phyloP scores from a whole-genome alignment of 2,113 vertebrate genomes.

The Ophiodon elongatus region DNA sequence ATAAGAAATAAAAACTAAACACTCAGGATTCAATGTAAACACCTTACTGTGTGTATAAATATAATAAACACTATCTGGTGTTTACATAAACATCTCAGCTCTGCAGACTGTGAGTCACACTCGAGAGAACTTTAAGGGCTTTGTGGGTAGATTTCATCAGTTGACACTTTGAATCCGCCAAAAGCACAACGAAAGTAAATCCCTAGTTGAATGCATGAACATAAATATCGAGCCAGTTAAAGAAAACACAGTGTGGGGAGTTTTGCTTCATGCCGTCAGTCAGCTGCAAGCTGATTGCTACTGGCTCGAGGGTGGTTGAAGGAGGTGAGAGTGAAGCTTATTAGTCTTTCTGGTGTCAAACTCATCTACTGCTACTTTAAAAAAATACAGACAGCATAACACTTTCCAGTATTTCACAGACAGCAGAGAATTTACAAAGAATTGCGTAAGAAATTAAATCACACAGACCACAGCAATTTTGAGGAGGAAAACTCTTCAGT shows the following conservation, averaged over 20 bases:
- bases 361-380: neutral
- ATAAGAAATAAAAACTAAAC: neutral
- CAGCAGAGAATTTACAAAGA: neutral
- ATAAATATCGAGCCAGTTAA: conserved; percentile 19
- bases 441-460: conserved; percentile 5
- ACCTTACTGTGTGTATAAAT: neutral
- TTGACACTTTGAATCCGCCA: conserved; percentile 29
- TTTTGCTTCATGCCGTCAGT: conserved; percentile 10
- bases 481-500: neutral
- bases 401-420: conserved; percentile 11
- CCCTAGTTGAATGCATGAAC: neutral
- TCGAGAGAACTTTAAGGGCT: neutral
- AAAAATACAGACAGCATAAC: neutral
- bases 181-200: conserved; percentile 19
- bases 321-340: neutral
- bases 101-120: conserved; percentile 19
- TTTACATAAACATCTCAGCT: conserved; percentile 19
- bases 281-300: neutral
- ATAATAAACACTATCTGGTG: neutral
- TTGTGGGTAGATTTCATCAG: conserved; percentile 24
- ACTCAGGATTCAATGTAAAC: neutral
- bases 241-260: neutral
- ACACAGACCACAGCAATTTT: neutral
- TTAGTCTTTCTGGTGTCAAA: conserved; percentile 18
- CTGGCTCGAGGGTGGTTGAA: neutral